Evolutionary conservation across 2,797 vertebrate genomes (phyloP).

Genomic region (Cynodonichthys magdalenae): DNA sequence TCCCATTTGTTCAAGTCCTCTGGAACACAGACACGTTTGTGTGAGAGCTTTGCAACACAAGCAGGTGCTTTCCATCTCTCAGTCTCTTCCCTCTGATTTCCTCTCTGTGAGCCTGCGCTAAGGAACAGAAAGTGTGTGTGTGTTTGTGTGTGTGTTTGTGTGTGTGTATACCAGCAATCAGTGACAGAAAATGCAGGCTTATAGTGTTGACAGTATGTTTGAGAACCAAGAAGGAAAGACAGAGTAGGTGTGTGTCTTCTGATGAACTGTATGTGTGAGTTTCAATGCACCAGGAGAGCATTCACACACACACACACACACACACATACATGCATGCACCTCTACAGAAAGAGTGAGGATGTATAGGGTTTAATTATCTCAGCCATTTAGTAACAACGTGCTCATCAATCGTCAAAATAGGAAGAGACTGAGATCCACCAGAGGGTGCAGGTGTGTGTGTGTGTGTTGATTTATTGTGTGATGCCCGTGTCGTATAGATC

Average conservation of each 20-base stretch:
- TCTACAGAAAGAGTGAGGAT: constrained; percentile 15
- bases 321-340: constrained; percentile 1
- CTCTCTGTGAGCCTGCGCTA: constrained; percentile 16
- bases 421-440: constrained; percentile 14
- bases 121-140: constrained; percentile 34
- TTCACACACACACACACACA: constrained; percentile 17
- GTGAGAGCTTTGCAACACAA: constrained; percentile 61
- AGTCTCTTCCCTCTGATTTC: not conserved
- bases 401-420: constrained; percentile 54
- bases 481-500: constrained; percentile 46
- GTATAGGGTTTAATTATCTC: constrained; percentile 62
- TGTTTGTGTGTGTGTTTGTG: constrained; percentile 24
- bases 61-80: constrained; percentile 68
- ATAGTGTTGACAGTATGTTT: constrained; percentile 39
- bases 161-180: constrained; percentile 17
- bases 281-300: constrained; percentile 27
- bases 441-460: constrained; percentile 36
- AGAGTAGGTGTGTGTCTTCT: constrained; percentile 22
- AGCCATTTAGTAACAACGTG: constrained; percentile 63
- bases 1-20: constrained; percentile 72
- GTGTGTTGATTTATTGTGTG: constrained; percentile 53
- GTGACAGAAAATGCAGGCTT: constrained; percentile 30
- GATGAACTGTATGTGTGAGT: constrained; percentile 12
- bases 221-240: constrained; percentile 11
- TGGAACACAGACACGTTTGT: constrained; percentile 71